Evolutionary conservation across 2,888 invertebrate genomes (phyloP), one percentile per base, ranked within the genome.

Genomic region (Byasa hedistus): DNA sequence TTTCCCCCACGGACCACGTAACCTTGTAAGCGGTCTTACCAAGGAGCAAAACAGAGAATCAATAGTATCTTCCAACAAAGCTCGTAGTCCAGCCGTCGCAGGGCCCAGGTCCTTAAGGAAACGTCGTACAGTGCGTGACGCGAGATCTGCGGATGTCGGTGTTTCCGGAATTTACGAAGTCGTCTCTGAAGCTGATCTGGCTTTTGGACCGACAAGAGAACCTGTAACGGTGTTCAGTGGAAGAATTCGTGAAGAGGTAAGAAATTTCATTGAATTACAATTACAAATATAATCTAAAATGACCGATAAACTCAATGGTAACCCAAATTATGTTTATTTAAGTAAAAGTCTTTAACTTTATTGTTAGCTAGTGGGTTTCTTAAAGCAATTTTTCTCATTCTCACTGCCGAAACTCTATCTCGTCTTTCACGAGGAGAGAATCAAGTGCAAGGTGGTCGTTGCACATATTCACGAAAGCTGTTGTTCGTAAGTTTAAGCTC

Each of bases 151-250:
- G 2, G 97, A 97, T 79, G 96, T 98, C 1, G 97, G 98, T 8
- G 97, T 98, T 1, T 96, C 96, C 71, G 96, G 97, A 0, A 93
- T 97, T 24, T 98, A 97, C 84, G 97, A 97, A 73, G 97, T 98
- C 58, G 97, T 98, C 66, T 97, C 98, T 4, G 97, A 97, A 84
- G 97, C 97, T 1, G 98, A 98, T 84, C 89, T 98, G 54, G 97
- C 96, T 51, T 98, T 98, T 84, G 96, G 96, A 74, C 97, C 97
- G 0, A 96, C 97, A 75, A 92, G 94, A 74, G 97, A 97, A 83
- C 95, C 96, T 0, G 96, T 97, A 1, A 96, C 97, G 3, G 96
- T 97, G 0, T 97, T 97, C 84, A 96, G 97, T 85, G 97, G 97
- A 62, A 93, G 96, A 79, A 97, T 97, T 78, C 93, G 95, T 59